Evolutionary conservation across 2,888 invertebrate species (phyloP).

Genomic region (Ephialtes manifestator): DNA sequence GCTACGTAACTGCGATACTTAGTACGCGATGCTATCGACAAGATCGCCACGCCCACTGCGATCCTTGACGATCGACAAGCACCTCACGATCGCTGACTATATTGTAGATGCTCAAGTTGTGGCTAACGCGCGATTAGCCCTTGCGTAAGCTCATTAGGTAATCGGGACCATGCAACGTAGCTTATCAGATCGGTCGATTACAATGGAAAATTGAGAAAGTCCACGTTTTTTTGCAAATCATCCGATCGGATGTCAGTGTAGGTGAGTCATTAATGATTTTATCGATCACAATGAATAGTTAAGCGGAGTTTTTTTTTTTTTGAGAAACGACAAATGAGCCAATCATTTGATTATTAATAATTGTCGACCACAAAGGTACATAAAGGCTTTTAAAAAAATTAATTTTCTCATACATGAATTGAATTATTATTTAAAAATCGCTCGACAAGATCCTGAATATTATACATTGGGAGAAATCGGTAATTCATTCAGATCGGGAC

Average conservation of each 20-base stretch:
- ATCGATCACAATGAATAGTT: slow-evolving; percentile 57
- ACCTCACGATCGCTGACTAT: slow-evolving; percentile 8
- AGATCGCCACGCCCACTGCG: slow-evolving; percentile 60
- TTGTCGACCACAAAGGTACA: slow-evolving; percentile 51
- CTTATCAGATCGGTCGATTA: slow-evolving; percentile 61
- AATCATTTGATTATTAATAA: neutral
- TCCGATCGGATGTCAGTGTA: neutral
- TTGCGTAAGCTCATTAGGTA: slow-evolving; percentile 53
- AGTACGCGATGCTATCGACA: slow-evolving; percentile 51
- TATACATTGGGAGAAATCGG: too few relatives aligned
- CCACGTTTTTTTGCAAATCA: neutral
- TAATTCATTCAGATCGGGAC: too few relatives aligned
- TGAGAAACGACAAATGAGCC: neutral
- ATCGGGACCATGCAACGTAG: slow-evolving; percentile 47
- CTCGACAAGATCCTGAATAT: too few relatives aligned
- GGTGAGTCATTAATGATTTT: neutral
- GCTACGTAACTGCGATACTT: slow-evolving; percentile 16
- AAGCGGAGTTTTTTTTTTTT: slow-evolving; percentile 25
- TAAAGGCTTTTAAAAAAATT: neutral
- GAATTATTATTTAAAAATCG: too few relatives aligned
- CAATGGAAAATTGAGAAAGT: slow-evolving; percentile 51
- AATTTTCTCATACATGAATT: neutral
- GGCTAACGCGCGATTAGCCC: slow-evolving; percentile 17
- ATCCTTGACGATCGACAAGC: slow-evolving; percentile 55
- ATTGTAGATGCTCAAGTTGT: slow-evolving; percentile 23